Percentiles rank a stretch among this genome's conserved stretches.
These are phyloP conservation scores for Tiliacea citrago DNA, from an alignment of 2,888 invertebrate species.

Conservation along the genomic window DNA sequence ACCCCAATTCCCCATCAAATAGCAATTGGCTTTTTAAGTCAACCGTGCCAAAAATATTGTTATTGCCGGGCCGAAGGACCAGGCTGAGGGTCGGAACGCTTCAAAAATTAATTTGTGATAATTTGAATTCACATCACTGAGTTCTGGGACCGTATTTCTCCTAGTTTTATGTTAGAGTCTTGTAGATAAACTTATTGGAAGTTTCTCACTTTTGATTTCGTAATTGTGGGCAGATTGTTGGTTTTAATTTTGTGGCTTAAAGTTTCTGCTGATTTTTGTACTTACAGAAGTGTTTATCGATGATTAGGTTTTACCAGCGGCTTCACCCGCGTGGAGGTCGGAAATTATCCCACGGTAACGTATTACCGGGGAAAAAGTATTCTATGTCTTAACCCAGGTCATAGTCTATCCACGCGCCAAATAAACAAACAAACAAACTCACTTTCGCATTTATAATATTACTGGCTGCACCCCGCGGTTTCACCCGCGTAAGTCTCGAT, in stretches of 20 bases:
- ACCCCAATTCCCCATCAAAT: slow-evolving; percentile 19
- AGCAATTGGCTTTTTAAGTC: slow-evolving; percentile 46
- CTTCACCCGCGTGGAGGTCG: no score
- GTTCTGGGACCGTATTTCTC: slow-evolving; percentile 23
- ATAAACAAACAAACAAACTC: no score
- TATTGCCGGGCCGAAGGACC: slow-evolving; percentile 27
- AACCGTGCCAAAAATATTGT: slow-evolving; percentile 48
- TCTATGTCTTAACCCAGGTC: no score
- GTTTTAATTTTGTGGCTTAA: not conserved
- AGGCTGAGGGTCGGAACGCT: not conserved
- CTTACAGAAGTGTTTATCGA: no score
- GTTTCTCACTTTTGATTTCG: slow-evolving; percentile 12
- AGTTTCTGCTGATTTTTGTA: not conserved
- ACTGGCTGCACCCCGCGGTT: no score
- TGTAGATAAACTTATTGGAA: slow-evolving; percentile 11
- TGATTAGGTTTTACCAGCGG: no score
- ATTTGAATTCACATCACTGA: slow-evolving; percentile 32
- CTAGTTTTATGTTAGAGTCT: slow-evolving; percentile 18
- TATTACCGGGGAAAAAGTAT: no score
- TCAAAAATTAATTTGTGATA: slow-evolving; percentile 34
- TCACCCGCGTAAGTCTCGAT: no score
- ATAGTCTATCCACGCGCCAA: no score
- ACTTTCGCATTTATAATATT: no score
- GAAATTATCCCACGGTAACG: no score
- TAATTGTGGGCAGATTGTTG: not conserved